Evolutionary conservation across 2,888 invertebrate species (phyloP), one percentile per base, ranked within the genome.

Genomic region (Anorthoa munda): DNA sequence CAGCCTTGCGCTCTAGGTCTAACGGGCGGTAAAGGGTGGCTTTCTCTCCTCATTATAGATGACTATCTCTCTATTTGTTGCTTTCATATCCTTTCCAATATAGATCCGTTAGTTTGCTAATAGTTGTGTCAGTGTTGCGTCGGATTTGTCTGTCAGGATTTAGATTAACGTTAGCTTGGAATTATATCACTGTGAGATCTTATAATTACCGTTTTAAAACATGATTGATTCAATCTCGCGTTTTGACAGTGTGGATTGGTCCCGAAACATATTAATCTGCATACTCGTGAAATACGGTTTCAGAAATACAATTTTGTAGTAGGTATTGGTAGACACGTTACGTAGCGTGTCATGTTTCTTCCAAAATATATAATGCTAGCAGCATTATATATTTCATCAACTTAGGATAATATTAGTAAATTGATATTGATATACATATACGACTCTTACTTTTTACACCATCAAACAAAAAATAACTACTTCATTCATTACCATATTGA

Each of bases 1-100:
- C 77, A 67, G 76, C 48, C 64, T 66, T 53, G 75, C 68, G 75
- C 86, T 86, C 82, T 75, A 84, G 87, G 89, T 87, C 83, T 83
- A 88, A 87, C 87, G 87, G 88, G 77, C 75, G 45, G 76, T 79
- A 81, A 84, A 87, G 88, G 86, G 85, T 67, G 68, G 83, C 83
- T 88, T 87, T 88, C 90, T 86, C 88, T 83, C 48, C n/a, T 70
- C 60, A 81, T 78, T 82, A 71, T 31, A 66, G 83, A 79, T 79
- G n/a, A 61, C 68, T 79, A 82, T 81, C 79, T 71, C 21, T 39
- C 13, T 61, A 70, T 79, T 71, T 68, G 61, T 75, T 81, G 58
- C 83, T 83, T 83, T 83, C 81, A 75, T 83, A 77, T 83, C 67
- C 78, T 78, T 71, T 75, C 58, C 60, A 82, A 82, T 72, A 79